These are phyloP conservation scores for Eupithecia subfuscata DNA, from an alignment of 2,888 invertebrate species.

Conservation along the genomic window DNA sequence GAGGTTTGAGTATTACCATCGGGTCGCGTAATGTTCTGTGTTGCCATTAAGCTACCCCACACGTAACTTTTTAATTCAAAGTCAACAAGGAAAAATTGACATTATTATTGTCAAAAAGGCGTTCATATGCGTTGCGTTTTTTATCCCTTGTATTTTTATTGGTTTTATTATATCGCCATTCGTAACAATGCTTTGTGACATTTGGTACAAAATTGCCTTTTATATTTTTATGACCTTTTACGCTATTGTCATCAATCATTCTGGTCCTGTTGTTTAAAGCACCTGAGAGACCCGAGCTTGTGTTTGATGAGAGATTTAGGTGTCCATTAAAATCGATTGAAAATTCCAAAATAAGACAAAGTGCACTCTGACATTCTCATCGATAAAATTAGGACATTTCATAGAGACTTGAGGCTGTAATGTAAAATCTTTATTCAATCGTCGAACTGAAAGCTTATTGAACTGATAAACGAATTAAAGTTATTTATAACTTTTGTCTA, in stretches of 20 bases:
- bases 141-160: constrained; percentile 69
- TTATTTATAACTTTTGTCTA: neutral
- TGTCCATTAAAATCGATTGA: neutral
- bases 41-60: constrained; percentile 74
- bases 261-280: neutral
- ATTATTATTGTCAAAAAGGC: constrained; percentile 72
- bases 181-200: constrained; percentile 51
- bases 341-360: neutral
- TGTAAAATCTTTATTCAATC: neutral
- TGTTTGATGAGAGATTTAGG: neutral
- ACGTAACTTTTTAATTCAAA: constrained; percentile 72
- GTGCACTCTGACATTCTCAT: neutral
- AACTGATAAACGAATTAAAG: neutral
- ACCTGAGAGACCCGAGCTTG: constrained; percentile 2
- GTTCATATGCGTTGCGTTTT: constrained; percentile 57
- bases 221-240: constrained; percentile 31
- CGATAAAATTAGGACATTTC: neutral
- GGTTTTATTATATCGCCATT: constrained; percentile 61
- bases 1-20: constrained; percentile 74
- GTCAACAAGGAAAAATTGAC: constrained; percentile 71
- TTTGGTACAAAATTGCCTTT: constrained; percentile 52
- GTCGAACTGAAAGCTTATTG: neutral
- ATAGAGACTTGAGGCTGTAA: neutral
- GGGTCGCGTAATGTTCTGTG: constrained; percentile 71
- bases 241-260: constrained; percentile 35